Evolutionary conservation across 2,888 invertebrate species (phyloP).

Genomic region (Plebejus anna): DNA sequence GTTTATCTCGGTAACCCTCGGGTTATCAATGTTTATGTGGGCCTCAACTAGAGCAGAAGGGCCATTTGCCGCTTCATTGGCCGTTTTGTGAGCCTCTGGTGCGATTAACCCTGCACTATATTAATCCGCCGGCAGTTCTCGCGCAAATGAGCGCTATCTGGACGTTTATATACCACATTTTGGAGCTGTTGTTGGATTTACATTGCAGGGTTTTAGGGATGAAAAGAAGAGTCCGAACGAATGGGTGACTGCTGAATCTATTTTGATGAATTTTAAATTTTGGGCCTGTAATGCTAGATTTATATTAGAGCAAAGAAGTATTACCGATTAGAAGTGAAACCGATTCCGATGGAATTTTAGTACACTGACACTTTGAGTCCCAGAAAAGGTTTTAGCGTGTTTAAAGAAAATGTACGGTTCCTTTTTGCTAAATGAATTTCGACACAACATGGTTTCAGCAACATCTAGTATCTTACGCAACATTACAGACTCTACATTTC

Average conservation of each 20-base stretch:
- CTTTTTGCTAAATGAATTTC: too few species aligned
- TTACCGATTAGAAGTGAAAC: not conserved
- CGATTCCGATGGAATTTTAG: not conserved
- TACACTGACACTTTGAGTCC: not conserved
- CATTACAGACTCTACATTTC: not conserved
- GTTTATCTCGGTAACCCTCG: slow-evolving; percentile 46
- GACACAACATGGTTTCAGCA: not conserved
- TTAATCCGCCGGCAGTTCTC: not conserved
- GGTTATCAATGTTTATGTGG: slow-evolving; percentile 50
- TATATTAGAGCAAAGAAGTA: not conserved
- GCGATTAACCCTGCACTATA: slow-evolving; percentile 49
- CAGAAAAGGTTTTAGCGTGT: too few species aligned
- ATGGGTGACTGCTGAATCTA: not conserved
- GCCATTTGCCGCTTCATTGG: slow-evolving; percentile 69
- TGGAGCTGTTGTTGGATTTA: not conserved
- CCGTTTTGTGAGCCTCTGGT: slow-evolving; percentile 56
- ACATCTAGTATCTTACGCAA: not conserved
- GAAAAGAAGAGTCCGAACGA: not conserved
- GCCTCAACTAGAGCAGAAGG: slow-evolving; percentile 69
- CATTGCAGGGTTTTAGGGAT: not conserved
- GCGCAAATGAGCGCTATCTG: slow-evolving; percentile 17
- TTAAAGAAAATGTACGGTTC: too few species aligned
- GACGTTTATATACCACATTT: not conserved
- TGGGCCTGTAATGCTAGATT: not conserved
- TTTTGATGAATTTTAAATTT: not conserved